These are phyloP conservation scores for Procambarus clarkii DNA, from an alignment of 1,140 invertebrate genomes.

Conservation along the genomic window DNA sequence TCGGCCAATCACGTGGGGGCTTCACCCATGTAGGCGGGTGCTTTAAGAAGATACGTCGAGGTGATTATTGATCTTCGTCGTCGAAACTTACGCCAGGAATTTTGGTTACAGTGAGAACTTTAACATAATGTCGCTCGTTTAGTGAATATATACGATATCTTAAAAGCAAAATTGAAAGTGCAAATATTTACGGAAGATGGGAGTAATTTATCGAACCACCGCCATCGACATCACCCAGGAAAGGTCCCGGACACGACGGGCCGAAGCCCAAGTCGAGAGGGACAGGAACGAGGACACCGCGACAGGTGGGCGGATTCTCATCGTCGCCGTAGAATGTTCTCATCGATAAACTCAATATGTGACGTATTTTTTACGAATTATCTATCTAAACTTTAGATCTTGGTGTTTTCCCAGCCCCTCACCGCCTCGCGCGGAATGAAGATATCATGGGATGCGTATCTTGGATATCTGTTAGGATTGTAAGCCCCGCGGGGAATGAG, in stretches of 20 bases:
- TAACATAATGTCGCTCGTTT: background rate
- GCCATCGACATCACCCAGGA: background rate
- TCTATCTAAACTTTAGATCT: constrained; percentile 20
- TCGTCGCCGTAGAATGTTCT: constrained; percentile 25
- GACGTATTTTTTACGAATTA: constrained; percentile 60
- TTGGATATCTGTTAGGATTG: no score
- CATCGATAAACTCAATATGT: constrained; percentile 65
- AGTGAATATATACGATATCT: background rate
- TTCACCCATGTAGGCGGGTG: constrained; percentile 58
- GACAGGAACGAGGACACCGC: constrained; percentile 16
- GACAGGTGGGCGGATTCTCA: constrained; percentile 67
- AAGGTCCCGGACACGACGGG: background rate
- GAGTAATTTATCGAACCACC: background rate
- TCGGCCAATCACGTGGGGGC: constrained; percentile 54
- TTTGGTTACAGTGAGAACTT: background rate
- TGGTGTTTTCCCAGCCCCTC: background rate
- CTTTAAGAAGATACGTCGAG: constrained; percentile 66
- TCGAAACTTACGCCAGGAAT: constrained; percentile 31
- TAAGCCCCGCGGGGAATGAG: no score
- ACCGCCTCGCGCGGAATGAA: no score
- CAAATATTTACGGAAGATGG: background rate
- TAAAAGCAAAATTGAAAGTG: background rate
- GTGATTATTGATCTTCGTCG: constrained; percentile 62
- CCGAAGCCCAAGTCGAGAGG: constrained; percentile 24
- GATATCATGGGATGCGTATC: no score